Base-by-base conservation (phyloP, 2,113 vertebrate species). In the Carassius auratus region DNA sequence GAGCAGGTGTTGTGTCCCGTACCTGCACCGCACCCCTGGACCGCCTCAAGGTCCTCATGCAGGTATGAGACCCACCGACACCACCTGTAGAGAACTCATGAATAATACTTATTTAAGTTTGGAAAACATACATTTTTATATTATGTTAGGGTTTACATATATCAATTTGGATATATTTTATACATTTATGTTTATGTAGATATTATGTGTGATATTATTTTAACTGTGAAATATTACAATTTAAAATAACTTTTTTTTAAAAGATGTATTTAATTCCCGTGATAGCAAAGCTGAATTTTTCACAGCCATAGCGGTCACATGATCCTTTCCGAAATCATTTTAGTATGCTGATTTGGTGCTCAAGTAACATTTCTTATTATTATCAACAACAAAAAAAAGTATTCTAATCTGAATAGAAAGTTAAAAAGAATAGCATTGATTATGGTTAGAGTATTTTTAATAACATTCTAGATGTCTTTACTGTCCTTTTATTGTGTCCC, bases 11-110 rank as follows among this genome's bases (percentile, higher is more conserved):
- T 0, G 97, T 96, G 68, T 99, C 98, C 55, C 95, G 98, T 62
- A 98, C 97, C 79, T 99, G 97, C 84, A 99, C 98, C 0, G 98
- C 98, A 1, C 98, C 98, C 0, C 93, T 99, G 90, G 98, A 99
- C 91, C 93, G 98, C 13, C 94, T 99, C n/a, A 99, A 99, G 93
- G 98, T 99, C 57, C 94, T 99, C 73, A 99, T 99, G 98, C 98
- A 99, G 97, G 98, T 98, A 92, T 64, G 50, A 12, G 45, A 69
- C 55, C 1, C 73, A 9, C 4, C 1, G 6, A 83, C 89, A 33
- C 64, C 50, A 19, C n/a, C 17, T 7, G 10, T 64, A 3, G n/a
- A 62, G 57, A 21, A 38, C 8, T 57, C 14, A 26, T 30, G 23
- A 66, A 30, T 62, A 33, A 68, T 33, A 33, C 26, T 15, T 13